phyloP scores from a whole-genome alignment of 2,113 vertebrate genomes.

The Nansenia antarctica region DNA sequence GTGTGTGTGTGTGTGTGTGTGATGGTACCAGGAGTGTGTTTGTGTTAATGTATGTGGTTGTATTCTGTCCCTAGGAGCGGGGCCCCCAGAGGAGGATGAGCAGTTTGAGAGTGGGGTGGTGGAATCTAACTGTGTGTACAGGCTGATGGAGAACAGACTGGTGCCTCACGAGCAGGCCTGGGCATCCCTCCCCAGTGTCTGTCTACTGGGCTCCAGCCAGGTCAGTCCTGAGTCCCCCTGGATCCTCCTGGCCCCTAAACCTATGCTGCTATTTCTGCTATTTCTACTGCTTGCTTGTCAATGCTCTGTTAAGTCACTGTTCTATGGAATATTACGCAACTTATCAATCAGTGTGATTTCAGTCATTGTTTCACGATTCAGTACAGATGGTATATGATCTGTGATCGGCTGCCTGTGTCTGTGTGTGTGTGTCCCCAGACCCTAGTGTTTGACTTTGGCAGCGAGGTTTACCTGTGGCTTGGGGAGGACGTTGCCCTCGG shows the following conservation, averaged over 20 bases:
- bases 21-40: too few relatives aligned
- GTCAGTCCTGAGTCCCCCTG: conserved; percentile 39
- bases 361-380: neutral
- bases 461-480: conserved; percentile 80
- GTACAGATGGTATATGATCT: neutral
- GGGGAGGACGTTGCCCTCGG: conserved; percentile 66
- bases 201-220: conserved; percentile 69
- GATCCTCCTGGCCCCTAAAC: neutral
- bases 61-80: conserved; percentile 46
- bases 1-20: too few relatives aligned
- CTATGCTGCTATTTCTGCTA: neutral
- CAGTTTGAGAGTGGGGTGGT: conserved; percentile 70
- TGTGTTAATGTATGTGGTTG: too few relatives aligned
- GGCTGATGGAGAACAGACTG: conserved; percentile 73
- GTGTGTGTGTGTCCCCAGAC: conserved; percentile 48
- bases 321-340: too few relatives aligned
- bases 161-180: conserved; percentile 75
- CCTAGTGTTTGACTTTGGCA: conserved; percentile 80
- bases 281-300: too few relatives aligned
- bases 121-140: conserved; percentile 81
- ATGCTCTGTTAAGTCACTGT: too few relatives aligned
- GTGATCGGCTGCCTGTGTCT: neutral
- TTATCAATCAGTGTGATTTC: neutral
- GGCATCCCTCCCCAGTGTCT: conserved; percentile 67
- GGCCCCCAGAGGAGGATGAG: conserved; percentile 74